Percentiles rank a stretch among this genome's conserved stretches.
phyloP scores from a whole-genome alignment of 2,113 vertebrate genomes.

The Pandion haliaetus region DNA sequence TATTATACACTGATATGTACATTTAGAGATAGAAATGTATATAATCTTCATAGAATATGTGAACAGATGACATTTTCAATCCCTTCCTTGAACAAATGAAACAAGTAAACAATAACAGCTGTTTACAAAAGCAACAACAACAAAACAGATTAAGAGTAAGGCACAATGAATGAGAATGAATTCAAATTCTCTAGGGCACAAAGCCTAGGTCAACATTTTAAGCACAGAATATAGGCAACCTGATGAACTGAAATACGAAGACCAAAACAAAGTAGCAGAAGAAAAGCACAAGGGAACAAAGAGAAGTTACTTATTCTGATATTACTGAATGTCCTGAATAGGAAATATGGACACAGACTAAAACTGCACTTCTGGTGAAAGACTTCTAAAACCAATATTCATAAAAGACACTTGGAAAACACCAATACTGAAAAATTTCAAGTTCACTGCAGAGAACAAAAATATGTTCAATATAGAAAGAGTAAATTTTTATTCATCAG shows the following conservation, averaged over 20 bases:
- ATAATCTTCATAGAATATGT: neutral
- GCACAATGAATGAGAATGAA: neutral
- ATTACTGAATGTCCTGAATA: neutral
- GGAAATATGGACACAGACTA: neutral
- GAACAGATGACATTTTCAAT: neutral
- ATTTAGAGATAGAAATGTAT: neutral
- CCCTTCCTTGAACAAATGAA: neutral
- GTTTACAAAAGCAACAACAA: neutral
- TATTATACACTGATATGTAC: neutral
- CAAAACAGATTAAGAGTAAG: neutral
- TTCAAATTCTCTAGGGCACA: neutral
- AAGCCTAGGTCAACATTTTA: neutral
- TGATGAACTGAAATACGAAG: neutral
- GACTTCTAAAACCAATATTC: neutral
- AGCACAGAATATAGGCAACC: accelerated
- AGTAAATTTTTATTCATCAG: neutral
- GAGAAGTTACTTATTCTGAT: neutral
- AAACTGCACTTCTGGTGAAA: neutral
- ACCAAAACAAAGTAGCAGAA: neutral
- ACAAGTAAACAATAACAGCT: neutral
- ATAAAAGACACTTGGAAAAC: neutral
- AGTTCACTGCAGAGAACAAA: neutral
- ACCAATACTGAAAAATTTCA: neutral
- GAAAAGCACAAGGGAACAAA: neutral
- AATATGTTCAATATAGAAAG: accelerated